Evolutionary conservation across 2,797 vertebrate genomes (phyloP).

Genomic region (Enteromius unitaeniatus): DNA sequence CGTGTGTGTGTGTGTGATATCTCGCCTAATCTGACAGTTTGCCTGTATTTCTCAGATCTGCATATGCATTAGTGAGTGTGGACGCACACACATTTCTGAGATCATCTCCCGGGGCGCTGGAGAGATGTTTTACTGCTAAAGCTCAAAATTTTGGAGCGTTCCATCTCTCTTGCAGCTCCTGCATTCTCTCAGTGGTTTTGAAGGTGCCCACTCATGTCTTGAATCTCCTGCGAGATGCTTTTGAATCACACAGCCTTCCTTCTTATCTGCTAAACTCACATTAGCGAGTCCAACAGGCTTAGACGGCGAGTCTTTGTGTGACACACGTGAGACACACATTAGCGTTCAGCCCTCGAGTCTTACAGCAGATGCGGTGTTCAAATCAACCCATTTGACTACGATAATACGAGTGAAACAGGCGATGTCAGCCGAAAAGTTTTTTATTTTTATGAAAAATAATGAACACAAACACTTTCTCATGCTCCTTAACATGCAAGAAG

Average conservation of each 20-base stretch:
- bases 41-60: conserved; percentile 6
- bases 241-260: conserved; percentile 10
- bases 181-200: conserved; percentile 16
- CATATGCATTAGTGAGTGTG: conserved; percentile 6
- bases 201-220: conserved; percentile 50
- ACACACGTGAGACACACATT: conserved; percentile 6
- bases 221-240: conserved; percentile 8
- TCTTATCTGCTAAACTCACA: conserved; percentile 54
- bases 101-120: conserved; percentile 17
- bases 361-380: neutral
- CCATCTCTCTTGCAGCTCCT: conserved; percentile 19
- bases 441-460: neutral
- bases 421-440: neutral
- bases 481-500: neutral
- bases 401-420: neutral
- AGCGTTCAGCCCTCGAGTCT: neutral
- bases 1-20: neutral
- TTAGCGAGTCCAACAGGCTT: conserved; percentile 56
- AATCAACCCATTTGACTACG: neutral
- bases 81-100: neutral
- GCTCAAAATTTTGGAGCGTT: neutral
- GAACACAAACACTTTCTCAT: neutral
- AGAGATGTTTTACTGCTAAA: conserved; percentile 28
- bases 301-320: conserved; percentile 17
- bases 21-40: conserved; percentile 17